Percentiles rank a stretch among this genome's conserved stretches.
Evolutionary conservation across 2,888 invertebrate species (phyloP).

Genomic region (Cataglyphis livida): DNA sequence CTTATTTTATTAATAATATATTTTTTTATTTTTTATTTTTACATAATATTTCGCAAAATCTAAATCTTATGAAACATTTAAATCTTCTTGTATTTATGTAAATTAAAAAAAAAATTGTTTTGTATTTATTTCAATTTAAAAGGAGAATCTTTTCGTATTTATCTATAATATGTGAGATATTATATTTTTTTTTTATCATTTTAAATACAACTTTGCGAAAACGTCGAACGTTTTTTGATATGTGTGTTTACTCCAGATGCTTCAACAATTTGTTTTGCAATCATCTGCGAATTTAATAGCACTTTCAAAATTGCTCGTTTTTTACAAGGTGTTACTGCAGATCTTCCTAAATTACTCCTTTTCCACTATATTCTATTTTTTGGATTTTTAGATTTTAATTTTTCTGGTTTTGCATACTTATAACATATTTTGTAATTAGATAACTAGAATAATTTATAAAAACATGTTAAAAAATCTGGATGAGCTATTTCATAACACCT

Average conservation of each 20-base stretch:
- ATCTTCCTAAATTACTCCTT: neutral
- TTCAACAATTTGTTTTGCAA: constrained; percentile 1
- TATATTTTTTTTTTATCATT: neutral
- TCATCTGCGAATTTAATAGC: neutral
- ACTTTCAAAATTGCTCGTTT: constrained; percentile 5
- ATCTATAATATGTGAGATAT: neutral
- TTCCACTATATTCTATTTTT: neutral
- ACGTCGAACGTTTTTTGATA: neutral
- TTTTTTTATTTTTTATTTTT: neutral
- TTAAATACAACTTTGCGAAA: neutral
- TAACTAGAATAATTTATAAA: neutral
- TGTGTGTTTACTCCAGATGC: neutral
- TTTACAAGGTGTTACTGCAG: constrained; percentile 5
- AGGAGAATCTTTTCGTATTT: neutral
- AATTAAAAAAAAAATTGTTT: too few relatives aligned
- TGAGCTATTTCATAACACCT: neutral
- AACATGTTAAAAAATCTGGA: neutral
- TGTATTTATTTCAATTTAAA: too few relatives aligned
- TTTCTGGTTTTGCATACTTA: neutral
- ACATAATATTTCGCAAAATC: neutral
- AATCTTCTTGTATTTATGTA: neutral
- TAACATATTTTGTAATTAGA: neutral
- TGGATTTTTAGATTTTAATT: neutral
- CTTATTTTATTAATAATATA: neutral
- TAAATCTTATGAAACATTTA: neutral